Evolutionary conservation across 2,113 vertebrate species (phyloP).

Genomic region (Hippopotamus amphibius): DNA sequence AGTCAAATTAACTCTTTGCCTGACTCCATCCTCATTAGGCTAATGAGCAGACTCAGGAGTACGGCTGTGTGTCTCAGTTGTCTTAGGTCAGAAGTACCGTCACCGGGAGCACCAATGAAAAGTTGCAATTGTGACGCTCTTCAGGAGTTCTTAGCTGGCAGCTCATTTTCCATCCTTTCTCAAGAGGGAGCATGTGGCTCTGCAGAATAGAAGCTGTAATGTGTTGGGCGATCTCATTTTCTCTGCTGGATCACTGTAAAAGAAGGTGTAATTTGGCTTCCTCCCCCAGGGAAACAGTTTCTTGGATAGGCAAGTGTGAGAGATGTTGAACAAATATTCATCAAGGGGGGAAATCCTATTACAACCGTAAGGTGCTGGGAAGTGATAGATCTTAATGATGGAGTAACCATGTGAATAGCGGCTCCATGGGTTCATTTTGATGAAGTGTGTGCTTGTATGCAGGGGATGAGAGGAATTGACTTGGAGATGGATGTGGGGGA

Average conservation of each 20-base stretch:
- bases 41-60: conserved; percentile 83
- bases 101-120: conserved; percentile 67
- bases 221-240: conserved; percentile 69
- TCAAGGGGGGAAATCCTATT: conserved; percentile 47
- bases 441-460: background rate
- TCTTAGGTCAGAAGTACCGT: conserved; percentile 71
- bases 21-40: conserved; percentile 83
- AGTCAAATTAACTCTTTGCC: conserved; percentile 83
- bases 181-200: conserved; percentile 71
- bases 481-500: conserved; percentile 39
- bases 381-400: conserved; percentile 63
- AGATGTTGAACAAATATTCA: conserved; percentile 63
- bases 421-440: conserved; percentile 48
- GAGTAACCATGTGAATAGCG: background rate
- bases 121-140: conserved; percentile 67
- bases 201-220: background rate
- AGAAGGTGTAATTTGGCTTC: conserved; percentile 77
- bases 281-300: conserved; percentile 74
- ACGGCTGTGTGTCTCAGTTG: conserved; percentile 31
- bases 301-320: conserved; percentile 56
- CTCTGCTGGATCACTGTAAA: conserved; percentile 69
- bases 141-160: conserved; percentile 56
- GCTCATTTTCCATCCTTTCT: conserved; percentile 82
- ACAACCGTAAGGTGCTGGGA: background rate
- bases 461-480: conserved; percentile 16